Evolutionary conservation across 2,888 invertebrate species (phyloP).

Genomic region (Himalopsyche kuldschensis): DNA sequence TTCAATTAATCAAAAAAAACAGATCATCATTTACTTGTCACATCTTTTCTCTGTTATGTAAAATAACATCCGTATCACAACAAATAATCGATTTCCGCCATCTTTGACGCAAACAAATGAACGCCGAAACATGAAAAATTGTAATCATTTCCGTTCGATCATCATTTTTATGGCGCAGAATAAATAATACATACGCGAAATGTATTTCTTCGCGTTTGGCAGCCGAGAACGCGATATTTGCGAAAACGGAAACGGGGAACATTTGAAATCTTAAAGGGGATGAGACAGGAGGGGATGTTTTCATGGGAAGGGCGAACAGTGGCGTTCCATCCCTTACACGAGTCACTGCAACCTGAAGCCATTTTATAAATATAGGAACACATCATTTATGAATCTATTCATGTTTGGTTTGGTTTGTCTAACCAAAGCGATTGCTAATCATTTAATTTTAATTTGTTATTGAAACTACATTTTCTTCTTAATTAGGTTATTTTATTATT

Average conservation of each 20-base stretch:
- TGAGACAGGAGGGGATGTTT: background rate
- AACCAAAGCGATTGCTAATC: too few species aligned
- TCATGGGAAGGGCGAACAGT: background rate
- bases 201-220: background rate
- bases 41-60: background rate
- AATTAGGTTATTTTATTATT: too few species aligned
- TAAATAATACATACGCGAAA: background rate
- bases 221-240: background rate
- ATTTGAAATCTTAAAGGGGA: background rate
- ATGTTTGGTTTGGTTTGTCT: too few species aligned
- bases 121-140: constrained; percentile 13
- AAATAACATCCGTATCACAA: background rate
- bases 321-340: background rate
- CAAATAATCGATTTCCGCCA: constrained; percentile 1
- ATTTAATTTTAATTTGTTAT: too few species aligned
- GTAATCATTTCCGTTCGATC: constrained; percentile 15
- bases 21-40: background rate
- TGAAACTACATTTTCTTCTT: too few species aligned
- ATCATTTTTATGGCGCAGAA: background rate
- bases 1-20: background rate
- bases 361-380: too few species aligned
- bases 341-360: too few species aligned
- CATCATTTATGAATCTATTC: too few species aligned
- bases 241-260: background rate
- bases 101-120: constrained; percentile 21